Evolutionary conservation across 1,140 invertebrate species (phyloP).

Genomic region (Bombus waltoni): DNA sequence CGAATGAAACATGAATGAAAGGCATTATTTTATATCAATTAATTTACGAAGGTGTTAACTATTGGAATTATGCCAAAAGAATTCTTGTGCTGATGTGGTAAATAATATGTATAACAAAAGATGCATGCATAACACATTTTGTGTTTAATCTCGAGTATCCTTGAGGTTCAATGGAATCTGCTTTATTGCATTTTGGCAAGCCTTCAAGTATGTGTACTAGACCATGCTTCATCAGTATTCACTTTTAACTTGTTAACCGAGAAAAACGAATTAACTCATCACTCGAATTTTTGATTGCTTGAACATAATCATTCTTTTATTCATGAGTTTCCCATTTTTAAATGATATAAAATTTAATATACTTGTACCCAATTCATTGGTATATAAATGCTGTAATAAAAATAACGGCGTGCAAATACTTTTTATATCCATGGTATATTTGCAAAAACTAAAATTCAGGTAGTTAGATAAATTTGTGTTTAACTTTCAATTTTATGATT

Average conservation of each 20-base stretch:
- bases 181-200: conserved; percentile 12
- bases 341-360: too few relatives aligned
- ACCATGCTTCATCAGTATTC: neutral
- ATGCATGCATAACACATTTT: neutral
- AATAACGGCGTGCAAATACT: too few relatives aligned
- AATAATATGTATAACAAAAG: neutral
- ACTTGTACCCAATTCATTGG: too few relatives aligned
- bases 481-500: too few relatives aligned
- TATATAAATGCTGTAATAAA: too few relatives aligned
- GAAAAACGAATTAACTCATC: neutral
- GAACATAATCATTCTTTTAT: neutral
- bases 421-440: too few relatives aligned
- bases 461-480: too few relatives aligned
- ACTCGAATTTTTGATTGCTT: neutral
- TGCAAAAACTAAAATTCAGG: too few relatives aligned
- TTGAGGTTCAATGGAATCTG: neutral
- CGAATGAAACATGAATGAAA: too few relatives aligned
- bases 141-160: neutral
- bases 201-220: neutral
- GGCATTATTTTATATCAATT: neutral
- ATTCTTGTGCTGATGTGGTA: neutral
- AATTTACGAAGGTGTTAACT: neutral
- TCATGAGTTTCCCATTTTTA: too few relatives aligned
- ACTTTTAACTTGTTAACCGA: neutral
- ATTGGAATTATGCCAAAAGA: neutral